Conservation (phyloP, 1,140 invertebrate genomes). For the Hylaeus anthracinus region DNA sequence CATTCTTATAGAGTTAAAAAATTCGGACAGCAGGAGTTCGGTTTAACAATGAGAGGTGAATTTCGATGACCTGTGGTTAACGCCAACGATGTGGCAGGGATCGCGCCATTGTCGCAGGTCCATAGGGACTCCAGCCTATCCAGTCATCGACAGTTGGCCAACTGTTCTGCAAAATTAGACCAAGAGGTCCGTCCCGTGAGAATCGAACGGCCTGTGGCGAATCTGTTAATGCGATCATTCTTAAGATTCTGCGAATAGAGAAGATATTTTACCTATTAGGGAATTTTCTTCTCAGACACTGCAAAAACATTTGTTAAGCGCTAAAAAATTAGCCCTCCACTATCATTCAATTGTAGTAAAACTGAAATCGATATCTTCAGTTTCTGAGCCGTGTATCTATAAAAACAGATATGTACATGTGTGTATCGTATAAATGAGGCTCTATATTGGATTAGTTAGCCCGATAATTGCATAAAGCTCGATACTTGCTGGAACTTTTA, state of each 20-base stretch:
- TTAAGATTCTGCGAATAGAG: background rate
- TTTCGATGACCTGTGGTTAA: constrained; percentile 55
- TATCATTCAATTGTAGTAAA: no score
- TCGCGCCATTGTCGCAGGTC: constrained; percentile 42
- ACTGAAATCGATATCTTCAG: no score
- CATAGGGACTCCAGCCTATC: constrained; percentile 36
- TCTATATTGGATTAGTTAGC: no score
- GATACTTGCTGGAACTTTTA: no score
- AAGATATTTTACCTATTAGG: no score
- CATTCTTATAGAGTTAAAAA: constrained; percentile 4
- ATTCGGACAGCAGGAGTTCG: constrained; percentile 22
- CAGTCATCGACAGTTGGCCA: constrained; percentile 56
- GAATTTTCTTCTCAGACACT: no score
- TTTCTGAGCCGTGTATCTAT: no score
- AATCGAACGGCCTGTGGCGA: background rate
- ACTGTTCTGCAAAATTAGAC: constrained; percentile 50
- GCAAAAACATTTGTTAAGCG: no score
- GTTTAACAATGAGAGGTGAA: constrained; percentile 42
- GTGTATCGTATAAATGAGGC: no score
- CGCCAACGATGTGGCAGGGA: constrained; percentile 37
- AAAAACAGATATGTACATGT: no score
- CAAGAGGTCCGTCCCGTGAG: constrained; percentile 1
- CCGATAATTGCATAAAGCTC: no score
- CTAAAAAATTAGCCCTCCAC: no score
- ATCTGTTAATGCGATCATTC: background rate